A percentile compares a stretch with the other conserved stretches of the same genome.
Evolutionary conservation across 2,797 vertebrate genomes (phyloP).

Genomic region (Thripadectes ignobilis): DNA sequence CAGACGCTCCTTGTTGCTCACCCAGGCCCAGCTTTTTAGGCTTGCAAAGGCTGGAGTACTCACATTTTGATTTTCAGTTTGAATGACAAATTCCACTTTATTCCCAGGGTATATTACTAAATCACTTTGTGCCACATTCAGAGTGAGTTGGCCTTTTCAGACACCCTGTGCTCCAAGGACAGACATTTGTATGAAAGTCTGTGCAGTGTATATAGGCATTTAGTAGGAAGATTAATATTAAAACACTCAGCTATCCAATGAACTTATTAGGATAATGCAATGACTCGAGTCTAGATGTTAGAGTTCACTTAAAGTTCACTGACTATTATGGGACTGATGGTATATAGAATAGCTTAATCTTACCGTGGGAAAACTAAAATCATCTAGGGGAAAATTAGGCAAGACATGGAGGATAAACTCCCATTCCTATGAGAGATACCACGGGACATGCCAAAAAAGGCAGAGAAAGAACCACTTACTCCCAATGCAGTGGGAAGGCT

Average conservation of each 20-base stretch:
- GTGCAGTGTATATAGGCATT: slow-evolving; percentile 26
- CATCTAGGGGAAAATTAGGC: slow-evolving; percentile 28
- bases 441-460: neutral
- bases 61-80: neutral
- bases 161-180: neutral
- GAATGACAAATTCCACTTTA: neutral
- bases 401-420: slow-evolving; percentile 37
- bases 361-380: slow-evolving; percentile 60
- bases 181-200: neutral
- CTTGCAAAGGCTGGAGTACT: neutral
- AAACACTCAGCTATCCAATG: slow-evolving; percentile 43
- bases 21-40: neutral
- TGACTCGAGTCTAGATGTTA: slow-evolving; percentile 60
- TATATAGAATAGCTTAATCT: slow-evolving; percentile 55
- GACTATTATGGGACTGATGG: slow-evolving; percentile 57
- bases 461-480: neutral
- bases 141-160: slow-evolving; percentile 40
- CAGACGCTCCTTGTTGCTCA: neutral
- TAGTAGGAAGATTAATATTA: slow-evolving; percentile 58
- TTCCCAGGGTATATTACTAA: neutral
- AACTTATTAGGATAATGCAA: slow-evolving; percentile 56
- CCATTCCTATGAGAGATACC: slow-evolving; percentile 39
- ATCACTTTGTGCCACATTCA: neutral
- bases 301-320: slow-evolving; percentile 71
- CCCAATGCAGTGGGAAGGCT: neutral